Evolutionary conservation across 1,140 invertebrate species (phyloP).

Genomic region (Patella vulgata): DNA sequence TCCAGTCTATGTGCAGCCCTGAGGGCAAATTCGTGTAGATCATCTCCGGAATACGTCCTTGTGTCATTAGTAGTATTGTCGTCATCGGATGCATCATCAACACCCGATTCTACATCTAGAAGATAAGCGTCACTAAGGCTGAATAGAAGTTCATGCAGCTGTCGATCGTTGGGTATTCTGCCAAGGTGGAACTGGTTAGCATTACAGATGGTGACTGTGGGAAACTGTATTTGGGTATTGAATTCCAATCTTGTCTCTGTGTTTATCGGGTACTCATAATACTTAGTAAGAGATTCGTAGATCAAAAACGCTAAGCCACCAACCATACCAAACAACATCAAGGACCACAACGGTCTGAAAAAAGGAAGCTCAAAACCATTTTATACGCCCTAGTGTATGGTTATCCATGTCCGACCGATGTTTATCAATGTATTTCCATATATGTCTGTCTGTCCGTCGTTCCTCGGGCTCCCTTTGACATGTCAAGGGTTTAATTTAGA

Average conservation of each 20-base stretch:
- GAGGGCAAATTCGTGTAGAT: slow-evolving; percentile 1
- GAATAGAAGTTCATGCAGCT: not conserved
- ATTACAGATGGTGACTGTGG: slow-evolving; percentile 19
- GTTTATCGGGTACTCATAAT: not conserved
- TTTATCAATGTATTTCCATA: not conserved
- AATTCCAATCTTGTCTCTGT: slow-evolving; percentile 1
- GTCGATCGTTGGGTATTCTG: not conserved
- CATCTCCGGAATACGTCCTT: not conserved
- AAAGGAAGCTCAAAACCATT: not conserved
- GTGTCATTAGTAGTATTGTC: not conserved
- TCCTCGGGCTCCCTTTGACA: too few relatives aligned
- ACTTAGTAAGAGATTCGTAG: slow-evolving; percentile 1
- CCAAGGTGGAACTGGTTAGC: slow-evolving; percentile 12
- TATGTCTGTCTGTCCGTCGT: slow-evolving; percentile 2
- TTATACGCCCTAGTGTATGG: not conserved
- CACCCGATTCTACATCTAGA: not conserved
- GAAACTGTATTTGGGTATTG: slow-evolving; percentile 3
- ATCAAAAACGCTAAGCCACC: not conserved
- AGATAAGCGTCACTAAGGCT: not conserved
- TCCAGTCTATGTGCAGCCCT: slow-evolving; percentile 10
- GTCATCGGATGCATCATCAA: not conserved
- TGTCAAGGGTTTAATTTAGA: too few relatives aligned
- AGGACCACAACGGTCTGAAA: slow-evolving; percentile 1
- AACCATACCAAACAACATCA: slow-evolving; percentile 3
- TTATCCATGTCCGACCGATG: not conserved